Conservation (phyloP, 2,888 invertebrate species). For the Stenurella melanura region DNA sequence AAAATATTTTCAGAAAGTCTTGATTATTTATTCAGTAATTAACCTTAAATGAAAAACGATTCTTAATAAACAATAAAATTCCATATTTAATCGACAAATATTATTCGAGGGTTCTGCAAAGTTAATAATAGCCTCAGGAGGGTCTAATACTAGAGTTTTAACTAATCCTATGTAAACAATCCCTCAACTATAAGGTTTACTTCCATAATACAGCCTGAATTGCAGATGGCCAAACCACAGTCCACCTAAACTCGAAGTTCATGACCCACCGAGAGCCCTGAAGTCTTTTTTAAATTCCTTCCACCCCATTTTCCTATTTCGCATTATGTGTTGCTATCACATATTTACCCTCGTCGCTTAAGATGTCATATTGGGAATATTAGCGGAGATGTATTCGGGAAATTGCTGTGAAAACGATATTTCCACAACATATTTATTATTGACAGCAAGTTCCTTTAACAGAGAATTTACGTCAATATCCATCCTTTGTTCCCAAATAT, state of each 20-base stretch:
- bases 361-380: slow-evolving; percentile 41
- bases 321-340: slow-evolving; percentile 35
- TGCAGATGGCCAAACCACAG: slow-evolving; percentile 18
- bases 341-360: slow-evolving; percentile 41
- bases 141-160: not conserved
- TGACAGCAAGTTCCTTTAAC: slow-evolving; percentile 17
- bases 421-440: slow-evolving; percentile 39
- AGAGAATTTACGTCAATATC: not conserved
- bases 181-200: slow-evolving; percentile 10
- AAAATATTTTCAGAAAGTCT: too few species aligned
- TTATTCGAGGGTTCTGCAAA: not conserved
- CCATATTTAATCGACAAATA: not conserved
- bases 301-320: slow-evolving; percentile 43
- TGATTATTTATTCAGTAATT: too few species aligned
- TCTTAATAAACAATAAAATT: not conserved
- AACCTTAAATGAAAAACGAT: too few species aligned
- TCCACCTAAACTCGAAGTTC: slow-evolving; percentile 25
- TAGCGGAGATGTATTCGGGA: slow-evolving; percentile 41
- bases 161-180: not conserved
- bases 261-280: slow-evolving; percentile 32
- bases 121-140: not conserved
- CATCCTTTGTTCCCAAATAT: too few species aligned
- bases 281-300: slow-evolving; percentile 38
- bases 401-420: slow-evolving; percentile 38
- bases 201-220: slow-evolving; percentile 16